Conservation (phyloP, 2,888 invertebrate genomes). For the Mesorhabditis spiculigera region DNA sequence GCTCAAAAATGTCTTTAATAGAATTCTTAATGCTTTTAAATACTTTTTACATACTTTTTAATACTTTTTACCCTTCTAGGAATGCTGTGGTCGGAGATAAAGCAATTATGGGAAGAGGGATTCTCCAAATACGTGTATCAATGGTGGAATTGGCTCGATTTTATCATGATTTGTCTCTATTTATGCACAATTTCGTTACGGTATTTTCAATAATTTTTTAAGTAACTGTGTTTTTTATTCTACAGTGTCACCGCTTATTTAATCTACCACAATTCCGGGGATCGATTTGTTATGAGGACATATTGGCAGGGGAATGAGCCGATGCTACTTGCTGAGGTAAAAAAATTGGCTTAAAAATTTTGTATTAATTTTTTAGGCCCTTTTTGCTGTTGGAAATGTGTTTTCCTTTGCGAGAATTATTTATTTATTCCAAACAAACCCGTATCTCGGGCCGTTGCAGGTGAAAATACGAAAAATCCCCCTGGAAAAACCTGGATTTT, state of each 20-base stretch:
- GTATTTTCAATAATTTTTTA: conserved; percentile 16
- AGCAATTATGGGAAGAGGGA: conserved; percentile 67
- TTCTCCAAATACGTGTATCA: conserved; percentile 64
- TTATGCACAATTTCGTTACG: conserved; percentile 65
- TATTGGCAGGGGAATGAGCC: conserved; percentile 65
- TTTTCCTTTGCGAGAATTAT: conserved; percentile 66
- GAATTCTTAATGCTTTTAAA: not conserved
- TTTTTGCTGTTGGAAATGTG: conserved; percentile 66
- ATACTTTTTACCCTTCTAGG: conserved; percentile 53
- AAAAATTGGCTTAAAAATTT: conserved; percentile 35
- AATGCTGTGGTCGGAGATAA: conserved; percentile 66
- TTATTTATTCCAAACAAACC: conserved; percentile 66
- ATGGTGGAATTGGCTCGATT: conserved; percentile 68
- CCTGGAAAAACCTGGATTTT: conserved; percentile 10
- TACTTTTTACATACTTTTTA: not conserved
- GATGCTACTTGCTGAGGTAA: conserved; percentile 63
- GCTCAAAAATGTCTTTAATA: too few species aligned
- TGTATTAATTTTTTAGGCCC: conserved; percentile 21
- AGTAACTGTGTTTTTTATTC: not conserved
- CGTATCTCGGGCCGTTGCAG: conserved; percentile 65
- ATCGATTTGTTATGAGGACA: conserved; percentile 52
- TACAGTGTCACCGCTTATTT: conserved; percentile 36
- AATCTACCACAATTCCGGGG: conserved; percentile 35
- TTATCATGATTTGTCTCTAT: conserved; percentile 66
- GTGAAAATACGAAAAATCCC: conserved; percentile 47